Conservation (phyloP, 2,113 vertebrate species). For the Zosterops pallidus region DNA sequence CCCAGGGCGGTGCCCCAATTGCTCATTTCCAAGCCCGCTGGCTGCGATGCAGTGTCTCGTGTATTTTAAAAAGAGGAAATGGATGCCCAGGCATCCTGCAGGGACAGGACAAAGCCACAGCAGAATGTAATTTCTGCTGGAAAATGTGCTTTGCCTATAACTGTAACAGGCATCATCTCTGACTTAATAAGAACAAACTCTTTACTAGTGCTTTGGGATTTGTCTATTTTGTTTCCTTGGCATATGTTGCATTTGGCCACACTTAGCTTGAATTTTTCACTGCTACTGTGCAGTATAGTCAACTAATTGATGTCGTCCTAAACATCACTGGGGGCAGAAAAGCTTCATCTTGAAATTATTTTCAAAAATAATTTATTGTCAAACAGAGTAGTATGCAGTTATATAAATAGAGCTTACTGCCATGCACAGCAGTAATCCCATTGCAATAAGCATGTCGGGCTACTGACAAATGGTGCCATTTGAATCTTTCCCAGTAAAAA, state of each 20-base stretch:
- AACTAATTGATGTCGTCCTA: neutral
- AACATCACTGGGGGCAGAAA: neutral
- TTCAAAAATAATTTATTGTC: neutral
- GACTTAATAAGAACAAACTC: neutral
- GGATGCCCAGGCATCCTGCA: slow-evolving; percentile 24
- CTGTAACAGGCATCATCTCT: neutral
- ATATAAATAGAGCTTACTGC: neutral
- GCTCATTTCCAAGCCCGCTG: neutral
- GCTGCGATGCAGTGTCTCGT: neutral
- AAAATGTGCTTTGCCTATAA: neutral
- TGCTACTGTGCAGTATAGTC: neutral
- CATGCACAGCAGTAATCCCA: neutral
- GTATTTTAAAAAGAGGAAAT: neutral
- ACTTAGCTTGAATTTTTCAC: neutral
- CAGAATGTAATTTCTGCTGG: slow-evolving; percentile 15
- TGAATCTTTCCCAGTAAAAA: neutral
- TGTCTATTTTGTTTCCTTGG: neutral
- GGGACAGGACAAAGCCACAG: neutral
- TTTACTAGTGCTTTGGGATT: neutral
- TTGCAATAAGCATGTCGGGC: neutral
- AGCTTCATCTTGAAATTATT: neutral
- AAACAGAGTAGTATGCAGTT: neutral
- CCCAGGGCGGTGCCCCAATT: neutral
- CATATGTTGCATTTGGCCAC: neutral
- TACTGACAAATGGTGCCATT: neutral